phyloP scores from a whole-genome alignment of 2,888 invertebrate species.

The Pseudococcus jackbeardsleyi region DNA sequence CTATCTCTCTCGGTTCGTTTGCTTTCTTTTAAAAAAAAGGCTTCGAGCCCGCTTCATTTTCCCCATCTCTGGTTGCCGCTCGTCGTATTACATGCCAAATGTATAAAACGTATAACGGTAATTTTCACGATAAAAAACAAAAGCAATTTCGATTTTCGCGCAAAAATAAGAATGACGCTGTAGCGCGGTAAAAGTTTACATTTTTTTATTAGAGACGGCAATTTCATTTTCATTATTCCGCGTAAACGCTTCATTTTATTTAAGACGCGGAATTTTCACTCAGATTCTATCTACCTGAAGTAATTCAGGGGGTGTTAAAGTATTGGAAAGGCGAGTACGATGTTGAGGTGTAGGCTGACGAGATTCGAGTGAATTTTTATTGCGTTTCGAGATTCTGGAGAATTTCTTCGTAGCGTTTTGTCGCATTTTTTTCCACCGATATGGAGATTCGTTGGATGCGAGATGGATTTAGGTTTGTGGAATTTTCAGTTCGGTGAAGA shows the following conservation, averaged over 20 bases:
- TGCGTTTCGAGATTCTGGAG: neutral
- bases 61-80: neutral
- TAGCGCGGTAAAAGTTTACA: conserved; percentile 54
- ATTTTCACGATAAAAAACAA: conserved; percentile 59
- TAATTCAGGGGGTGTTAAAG: conserved; percentile 53
- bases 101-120: conserved; percentile 49
- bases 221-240: conserved; percentile 62
- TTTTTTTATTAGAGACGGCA: conserved; percentile 54
- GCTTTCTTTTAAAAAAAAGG: neutral
- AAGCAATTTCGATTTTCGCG: conserved; percentile 60
- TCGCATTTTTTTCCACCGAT: neutral
- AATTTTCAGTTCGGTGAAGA: neutral
- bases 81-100: conserved; percentile 27
- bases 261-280: conserved; percentile 58
- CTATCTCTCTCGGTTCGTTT: conserved; percentile 18
- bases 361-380: neutral
- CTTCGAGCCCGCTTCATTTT: conserved; percentile 20
- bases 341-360: neutral
- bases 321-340: neutral
- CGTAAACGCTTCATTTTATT: conserved; percentile 61
- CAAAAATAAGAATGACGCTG: conserved; percentile 53
- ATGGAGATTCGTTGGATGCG: neutral
- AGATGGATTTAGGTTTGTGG: conserved; percentile 1
- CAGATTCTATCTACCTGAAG: conserved; percentile 62
- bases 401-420: neutral